Base-by-base conservation (phyloP, 1,140 invertebrate species). In the Choristoneura fumiferana region DNA sequence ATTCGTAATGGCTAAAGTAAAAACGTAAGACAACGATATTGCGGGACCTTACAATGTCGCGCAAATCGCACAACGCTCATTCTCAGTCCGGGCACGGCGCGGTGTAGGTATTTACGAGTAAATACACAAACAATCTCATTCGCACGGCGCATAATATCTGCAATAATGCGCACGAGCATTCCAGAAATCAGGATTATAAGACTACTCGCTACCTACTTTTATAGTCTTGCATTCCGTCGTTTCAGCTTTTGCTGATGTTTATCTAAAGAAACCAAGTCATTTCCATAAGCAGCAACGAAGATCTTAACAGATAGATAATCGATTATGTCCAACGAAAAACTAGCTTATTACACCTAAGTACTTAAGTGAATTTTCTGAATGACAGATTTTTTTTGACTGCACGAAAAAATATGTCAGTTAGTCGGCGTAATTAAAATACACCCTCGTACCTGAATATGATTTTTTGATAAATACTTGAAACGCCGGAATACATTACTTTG, bases 121-220 rank as follows among this genome's bases (percentile, higher is more conserved):
- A 49, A 49, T 13, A 63, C 61, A 64, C 73, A 77, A 80, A 76
- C 73, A 78, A 71, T 72, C 68, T 75, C 65, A 71, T 73, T 29
- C 22, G 22, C 22, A 33, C 43, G 29, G 6, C 43, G 22, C 43
- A 49, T 18, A 22, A 49, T 29, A 49, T 49, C 14, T 49, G 43
- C 43, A 18, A 73, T 75, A 80, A 78, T 75, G 69, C 65, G 75
- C 65, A 67, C 73, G 70, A 70, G 78, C 76, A 80, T 83, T 78
- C 78, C 74, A 78, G 69, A 81, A 76, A 73, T 76, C 70, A 77
- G 71, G 69, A 78, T 77, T 80, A 70, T 71, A 71, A 35, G 29
- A 54, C 29, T 69, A 71, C 60, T 65, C 63, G 65, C 59, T 65
- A 71, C 72, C 73, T 72, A 76, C 63, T 70, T 65, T 49, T 49